Evolutionary conservation across 2,113 vertebrate species (phyloP), one percentile per base, ranked within the genome.

Genomic region (Brienomyrus longianalis): DNA sequence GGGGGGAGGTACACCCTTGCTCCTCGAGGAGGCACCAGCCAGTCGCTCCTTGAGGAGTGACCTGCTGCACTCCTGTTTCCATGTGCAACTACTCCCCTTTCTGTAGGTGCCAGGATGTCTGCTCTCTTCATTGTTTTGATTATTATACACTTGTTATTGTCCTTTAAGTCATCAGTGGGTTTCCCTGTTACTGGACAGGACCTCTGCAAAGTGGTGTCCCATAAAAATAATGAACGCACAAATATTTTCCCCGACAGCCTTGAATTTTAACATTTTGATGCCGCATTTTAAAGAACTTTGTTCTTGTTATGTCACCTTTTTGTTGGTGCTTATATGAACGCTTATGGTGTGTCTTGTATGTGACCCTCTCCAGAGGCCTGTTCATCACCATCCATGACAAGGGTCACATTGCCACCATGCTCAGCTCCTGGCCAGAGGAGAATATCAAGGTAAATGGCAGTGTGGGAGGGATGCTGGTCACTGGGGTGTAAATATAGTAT

Each of bases 371-470:
- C 91, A 97, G 96, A 91, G 98, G 98, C 13, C 96, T 99, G 90
- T 99, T 99, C 92, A 99, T 99, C 93, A 99, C 98, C 92, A 97
- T 99, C 94, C 98, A 99, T 77, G 98, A 99, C 92, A 97, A 95
- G 93, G 98, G 98, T 56, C 98, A 99, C 93, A 96, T 99, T 88
- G 97, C 97, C 93, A 97, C 97, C 70, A 94, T 99, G 97, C 96
- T 99, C 86, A 97, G 98, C 94, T 98, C 98, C 89, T 99, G 98
- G 98, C 98, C 98, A 54, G 97, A 97, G 94, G 97, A 98, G 86
- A 90, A 98, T 92, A 97, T 99, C 92, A 99, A 98, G 97, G 98
- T 99, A 94, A 54, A 9, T 62, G 31, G 11, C 19, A 10, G 9
- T 50, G 62, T 17, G 59, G 59, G 56, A 39, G 27, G 23, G 50